These are phyloP conservation scores for Thaumetopoea pityocampa DNA, from an alignment of 1,140 invertebrate genomes.

Conservation along the genomic window DNA sequence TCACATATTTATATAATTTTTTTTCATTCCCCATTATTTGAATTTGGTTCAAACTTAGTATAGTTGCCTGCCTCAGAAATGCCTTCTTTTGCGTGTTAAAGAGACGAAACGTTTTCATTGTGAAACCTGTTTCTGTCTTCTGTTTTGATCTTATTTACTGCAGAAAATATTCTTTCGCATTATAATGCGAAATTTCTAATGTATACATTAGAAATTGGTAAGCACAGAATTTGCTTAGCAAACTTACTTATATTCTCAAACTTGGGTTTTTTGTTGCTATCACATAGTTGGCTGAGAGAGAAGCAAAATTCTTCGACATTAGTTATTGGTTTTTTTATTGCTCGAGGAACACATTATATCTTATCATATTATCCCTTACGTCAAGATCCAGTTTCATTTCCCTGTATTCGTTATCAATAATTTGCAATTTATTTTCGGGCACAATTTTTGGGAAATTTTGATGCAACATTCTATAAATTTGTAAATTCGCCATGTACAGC, in stretches of 20 bases:
- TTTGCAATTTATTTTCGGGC: constrained; percentile 6
- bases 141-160: constrained; percentile 9
- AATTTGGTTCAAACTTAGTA: too few species aligned
- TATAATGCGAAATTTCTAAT: too few species aligned
- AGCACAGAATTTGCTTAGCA: too few species aligned
- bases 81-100: too few species aligned
- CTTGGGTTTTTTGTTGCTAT: constrained; percentile 6
- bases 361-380: too few species aligned
- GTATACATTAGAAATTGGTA: too few species aligned
- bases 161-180: constrained; percentile 12
- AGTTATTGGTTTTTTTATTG: too few species aligned
- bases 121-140: constrained; percentile 9
- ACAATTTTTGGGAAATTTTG: constrained; percentile 13
- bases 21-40: too few species aligned
- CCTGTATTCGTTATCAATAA: constrained; percentile 12
- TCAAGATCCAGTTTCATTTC: constrained; percentile 5
- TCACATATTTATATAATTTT: too few species aligned
- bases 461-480: constrained; percentile 6
- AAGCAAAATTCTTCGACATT: too few species aligned
- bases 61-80: too few species aligned
- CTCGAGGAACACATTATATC: too few species aligned
- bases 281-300: constrained; percentile 8
- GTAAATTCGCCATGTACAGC: constrained; percentile 2
- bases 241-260: constrained; percentile 7
- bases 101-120: constrained; percentile 7